Evolutionary conservation across 2,797 vertebrate genomes (phyloP), one percentile per base, ranked within the genome.

Genomic region (Semotilus atromaculatus): DNA sequence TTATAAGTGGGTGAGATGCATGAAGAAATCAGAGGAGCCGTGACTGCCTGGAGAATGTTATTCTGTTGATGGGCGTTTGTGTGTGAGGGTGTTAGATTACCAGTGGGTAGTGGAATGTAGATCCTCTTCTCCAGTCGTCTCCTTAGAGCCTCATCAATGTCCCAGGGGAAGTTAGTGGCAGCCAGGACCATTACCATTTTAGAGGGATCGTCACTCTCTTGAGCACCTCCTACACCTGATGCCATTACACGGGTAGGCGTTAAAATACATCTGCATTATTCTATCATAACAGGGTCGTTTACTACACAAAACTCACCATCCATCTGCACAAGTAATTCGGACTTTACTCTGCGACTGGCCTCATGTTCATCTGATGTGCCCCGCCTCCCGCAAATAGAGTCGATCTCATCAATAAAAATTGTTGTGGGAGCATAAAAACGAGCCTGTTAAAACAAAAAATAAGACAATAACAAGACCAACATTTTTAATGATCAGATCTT

Each of bases 121-220:
- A 99, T 99, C 81, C 98, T 95, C 91, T 99, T 99, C 90, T 99
- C 98, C 83, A 99, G 93, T 74, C 98, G 95, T 14, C 98, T 96
- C 45, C 97, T 91, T 83, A 99, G 87, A n/a, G 98, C 98, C 92
- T 99, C 98, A 5, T 99, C 98, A 0, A 99, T 99, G 92, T 99
- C 98, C 98, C 98, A 99, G 0, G 98, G 98, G 92, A 99, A 99
- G 94, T 99, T 99, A 68, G 98, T 99, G 78, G 98, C 98, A 51
- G 97, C 98, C 82, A 99, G 93, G 21, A 99, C 98, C 97, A 99
- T 99, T 80, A 99, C 98, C 97, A 99, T 99, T 93, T 97, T 99
- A 68, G 96, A 98, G 72, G 98, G 98, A 91, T 99, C 98, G 4
- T 99, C 97, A 0, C 95, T 98, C 91, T 99, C 97, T 88, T 96